Conservation (phyloP, 2,888 invertebrate species). For the Philhelius pedissequus region DNA sequence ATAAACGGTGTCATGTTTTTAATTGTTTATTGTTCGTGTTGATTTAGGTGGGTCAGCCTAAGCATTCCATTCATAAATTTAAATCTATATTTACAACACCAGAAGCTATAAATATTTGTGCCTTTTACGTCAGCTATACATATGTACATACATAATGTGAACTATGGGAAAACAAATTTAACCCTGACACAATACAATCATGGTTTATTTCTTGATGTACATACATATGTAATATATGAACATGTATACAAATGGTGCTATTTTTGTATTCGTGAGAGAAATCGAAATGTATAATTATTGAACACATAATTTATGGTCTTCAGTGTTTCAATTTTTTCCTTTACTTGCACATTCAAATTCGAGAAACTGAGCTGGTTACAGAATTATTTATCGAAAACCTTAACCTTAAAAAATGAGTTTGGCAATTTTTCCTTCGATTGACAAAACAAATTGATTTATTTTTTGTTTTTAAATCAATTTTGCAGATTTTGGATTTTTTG, state of each 20-base stretch:
- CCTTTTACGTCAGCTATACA: conserved; percentile 32
- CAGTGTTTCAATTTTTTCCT: background rate
- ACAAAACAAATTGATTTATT: too few relatives aligned
- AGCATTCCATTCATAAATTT: conserved; percentile 11
- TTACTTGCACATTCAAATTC: too few relatives aligned
- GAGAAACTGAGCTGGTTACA: too few relatives aligned
- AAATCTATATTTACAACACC: conserved; percentile 17
- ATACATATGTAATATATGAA: too few relatives aligned
- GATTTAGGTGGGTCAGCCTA: conserved; percentile 17
- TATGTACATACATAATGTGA: too few relatives aligned
- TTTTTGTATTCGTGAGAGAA: background rate
- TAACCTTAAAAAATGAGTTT: too few relatives aligned
- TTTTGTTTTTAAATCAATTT: too few relatives aligned
- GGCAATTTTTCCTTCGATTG: too few relatives aligned
- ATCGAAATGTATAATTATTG: background rate
- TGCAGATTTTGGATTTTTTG: too few relatives aligned
- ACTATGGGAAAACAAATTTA: conserved; percentile 22
- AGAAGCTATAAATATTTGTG: conserved; percentile 13
- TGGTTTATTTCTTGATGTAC: background rate
- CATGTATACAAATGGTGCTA: background rate
- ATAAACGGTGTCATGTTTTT: background rate
- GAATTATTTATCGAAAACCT: too few relatives aligned
- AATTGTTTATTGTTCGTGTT: conserved; percentile 3
- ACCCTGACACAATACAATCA: conserved; percentile 38
- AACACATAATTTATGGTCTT: background rate